These are phyloP conservation scores for Criorhina ranunculi DNA, from an alignment of 2,888 invertebrate species.

Conservation along the genomic window DNA sequence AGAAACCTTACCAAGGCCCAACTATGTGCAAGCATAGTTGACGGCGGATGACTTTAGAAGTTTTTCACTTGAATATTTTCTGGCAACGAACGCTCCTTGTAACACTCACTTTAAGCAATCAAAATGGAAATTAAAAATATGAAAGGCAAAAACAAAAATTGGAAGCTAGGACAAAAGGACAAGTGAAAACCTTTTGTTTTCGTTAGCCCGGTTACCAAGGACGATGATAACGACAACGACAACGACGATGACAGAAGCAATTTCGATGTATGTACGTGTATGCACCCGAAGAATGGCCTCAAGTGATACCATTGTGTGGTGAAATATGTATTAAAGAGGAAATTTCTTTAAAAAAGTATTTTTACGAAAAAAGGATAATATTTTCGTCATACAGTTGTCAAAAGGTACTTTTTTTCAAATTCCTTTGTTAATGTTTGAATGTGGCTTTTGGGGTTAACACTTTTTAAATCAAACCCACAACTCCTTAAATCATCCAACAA, in stretches of 20 bases:
- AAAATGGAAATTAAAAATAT: conserved; percentile 60
- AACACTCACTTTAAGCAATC: conserved; percentile 65
- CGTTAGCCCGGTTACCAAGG: conserved; percentile 58
- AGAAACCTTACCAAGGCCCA: conserved; percentile 67
- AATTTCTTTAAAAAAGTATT: too few relatives aligned
- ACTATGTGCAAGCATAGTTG: conserved; percentile 50
- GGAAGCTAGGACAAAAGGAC: conserved; percentile 47
- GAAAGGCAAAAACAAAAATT: neutral
- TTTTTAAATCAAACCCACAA: too few relatives aligned
- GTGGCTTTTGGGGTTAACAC: too few relatives aligned
- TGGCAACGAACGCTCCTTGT: conserved; percentile 21
- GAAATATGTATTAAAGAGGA: neutral
- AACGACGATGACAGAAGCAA: neutral
- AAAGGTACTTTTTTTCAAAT: too few relatives aligned
- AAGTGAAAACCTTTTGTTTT: conserved; percentile 63
- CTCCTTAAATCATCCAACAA: too few relatives aligned
- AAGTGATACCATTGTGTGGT: conserved; percentile 39
- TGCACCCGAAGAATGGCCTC: neutral
- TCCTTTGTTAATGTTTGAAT: too few relatives aligned
- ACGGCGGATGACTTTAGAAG: conserved; percentile 7
- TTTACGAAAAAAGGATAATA: too few relatives aligned
- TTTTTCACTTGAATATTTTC: conserved; percentile 53
- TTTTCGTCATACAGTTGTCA: too few relatives aligned
- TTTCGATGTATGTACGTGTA: neutral
- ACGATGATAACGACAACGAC: conserved; percentile 58